Evolutionary conservation across 2,113 vertebrate genomes (phyloP).

Genomic region (Columbina picui): DNA sequence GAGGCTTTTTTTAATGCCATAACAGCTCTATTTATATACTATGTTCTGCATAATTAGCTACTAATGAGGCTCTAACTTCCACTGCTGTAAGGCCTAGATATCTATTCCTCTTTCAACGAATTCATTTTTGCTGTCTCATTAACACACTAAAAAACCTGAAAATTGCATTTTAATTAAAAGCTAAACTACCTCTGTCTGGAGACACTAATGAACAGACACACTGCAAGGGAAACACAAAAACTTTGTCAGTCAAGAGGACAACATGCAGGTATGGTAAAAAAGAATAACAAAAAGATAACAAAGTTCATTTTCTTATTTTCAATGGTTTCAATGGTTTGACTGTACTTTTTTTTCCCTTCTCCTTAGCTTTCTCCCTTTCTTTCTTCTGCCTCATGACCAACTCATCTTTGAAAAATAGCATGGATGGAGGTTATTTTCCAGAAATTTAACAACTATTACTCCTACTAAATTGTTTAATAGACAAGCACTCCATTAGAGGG

Average conservation of each 20-base stretch:
- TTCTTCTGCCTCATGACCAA: background rate
- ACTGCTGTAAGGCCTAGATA: slow-evolving; percentile 53
- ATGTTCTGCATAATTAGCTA: slow-evolving; percentile 68
- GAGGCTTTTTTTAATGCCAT: slow-evolving; percentile 45
- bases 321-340: too few relatives aligned
- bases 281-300: background rate
- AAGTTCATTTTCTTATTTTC: background rate
- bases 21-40: slow-evolving; percentile 70
- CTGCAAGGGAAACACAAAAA: slow-evolving; percentile 18
- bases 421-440: background rate
- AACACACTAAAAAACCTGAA: slow-evolving; percentile 56
- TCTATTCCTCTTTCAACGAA: slow-evolving; percentile 59
- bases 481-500: background rate
- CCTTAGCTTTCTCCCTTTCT: background rate
- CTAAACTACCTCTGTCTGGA: slow-evolving; percentile 62
- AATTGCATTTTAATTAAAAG: slow-evolving; percentile 73
- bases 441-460: background rate
- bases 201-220: slow-evolving; percentile 49
- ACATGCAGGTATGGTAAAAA: background rate
- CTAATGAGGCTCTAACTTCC: slow-evolving; percentile 68
- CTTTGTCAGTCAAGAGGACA: slow-evolving; percentile 29
- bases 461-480: background rate
- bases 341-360: background rate
- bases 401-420: background rate
- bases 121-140: slow-evolving; percentile 74